These are phyloP conservation scores for Pristionchus exspectatus DNA, from an alignment of 2,888 invertebrate genomes.

Conservation along the genomic window DNA sequence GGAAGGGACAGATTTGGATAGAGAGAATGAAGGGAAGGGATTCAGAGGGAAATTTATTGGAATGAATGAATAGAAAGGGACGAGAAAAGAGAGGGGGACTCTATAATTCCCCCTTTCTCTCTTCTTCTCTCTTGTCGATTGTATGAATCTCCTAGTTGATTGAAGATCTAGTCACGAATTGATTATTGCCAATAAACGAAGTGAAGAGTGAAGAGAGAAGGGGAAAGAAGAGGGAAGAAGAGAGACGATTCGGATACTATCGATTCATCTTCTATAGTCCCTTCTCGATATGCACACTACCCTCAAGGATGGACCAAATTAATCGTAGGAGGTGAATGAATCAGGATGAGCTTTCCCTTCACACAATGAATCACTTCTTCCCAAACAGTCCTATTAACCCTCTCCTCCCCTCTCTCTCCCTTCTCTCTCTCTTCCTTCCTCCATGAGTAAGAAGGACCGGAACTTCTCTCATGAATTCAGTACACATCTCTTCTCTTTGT, in stretches of 20 bases:
- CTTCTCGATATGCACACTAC: neutral
- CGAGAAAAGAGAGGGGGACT: constrained; percentile 13
- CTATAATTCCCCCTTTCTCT: constrained; percentile 26
- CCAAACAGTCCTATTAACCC: constrained; percentile 24
- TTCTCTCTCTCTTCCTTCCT: neutral
- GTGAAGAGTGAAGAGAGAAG: neutral
- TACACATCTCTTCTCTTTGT: neutral
- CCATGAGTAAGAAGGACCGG: neutral
- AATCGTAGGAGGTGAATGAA: constrained; percentile 5
- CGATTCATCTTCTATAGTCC: neutral
- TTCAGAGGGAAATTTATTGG: constrained; percentile 36
- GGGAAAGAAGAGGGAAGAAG: neutral
- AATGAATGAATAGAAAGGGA: constrained; percentile 21
- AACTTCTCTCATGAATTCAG: neutral
- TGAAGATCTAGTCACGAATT: constrained; percentile 25
- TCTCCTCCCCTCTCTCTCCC: neutral
- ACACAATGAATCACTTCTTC: constrained; percentile 33
- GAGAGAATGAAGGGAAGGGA: neutral
- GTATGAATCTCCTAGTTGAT: constrained; percentile 31
- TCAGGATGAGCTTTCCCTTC: neutral
- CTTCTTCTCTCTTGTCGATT: constrained; percentile 22
- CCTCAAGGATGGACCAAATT: neutral
- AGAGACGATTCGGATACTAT: neutral
- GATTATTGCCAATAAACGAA: constrained; percentile 25
- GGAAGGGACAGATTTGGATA: neutral